Conservation (phyloP, 2,888 invertebrate genomes). For the Eupeodes luniger region DNA sequence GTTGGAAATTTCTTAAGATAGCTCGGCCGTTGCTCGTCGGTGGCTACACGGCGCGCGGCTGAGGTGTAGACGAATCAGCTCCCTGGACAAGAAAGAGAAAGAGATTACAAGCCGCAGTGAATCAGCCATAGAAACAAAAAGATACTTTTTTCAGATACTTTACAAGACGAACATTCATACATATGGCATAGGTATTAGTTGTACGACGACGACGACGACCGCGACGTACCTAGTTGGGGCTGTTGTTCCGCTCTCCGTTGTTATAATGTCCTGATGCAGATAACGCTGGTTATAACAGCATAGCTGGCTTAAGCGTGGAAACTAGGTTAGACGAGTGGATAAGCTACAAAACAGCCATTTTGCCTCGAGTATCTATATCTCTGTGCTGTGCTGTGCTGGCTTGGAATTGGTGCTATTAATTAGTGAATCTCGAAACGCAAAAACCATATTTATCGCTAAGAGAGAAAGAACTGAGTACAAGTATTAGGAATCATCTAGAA, state of each 20-base stretch:
- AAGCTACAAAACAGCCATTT: conserved; percentile 71
- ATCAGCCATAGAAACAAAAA: conserved; percentile 45
- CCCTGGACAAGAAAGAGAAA: conserved; percentile 53
- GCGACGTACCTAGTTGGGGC: conserved; percentile 4
- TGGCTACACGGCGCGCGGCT: background rate
- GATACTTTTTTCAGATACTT: conserved; percentile 46
- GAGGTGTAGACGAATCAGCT: conserved; percentile 13
- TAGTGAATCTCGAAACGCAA: conserved; percentile 60
- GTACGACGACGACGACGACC: too few species aligned
- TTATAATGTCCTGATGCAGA: conserved; percentile 62
- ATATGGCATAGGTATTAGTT: too few species aligned
- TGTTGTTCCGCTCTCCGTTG: conserved; percentile 35
- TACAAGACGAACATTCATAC: conserved; percentile 37
- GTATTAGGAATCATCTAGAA: background rate
- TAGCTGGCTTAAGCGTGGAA: conserved; percentile 65
- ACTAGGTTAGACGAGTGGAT: conserved; percentile 74
- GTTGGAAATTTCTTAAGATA: conserved; percentile 60
- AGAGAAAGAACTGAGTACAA: background rate
- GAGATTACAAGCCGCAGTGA: conserved; percentile 49
- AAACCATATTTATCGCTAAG: conserved; percentile 63
- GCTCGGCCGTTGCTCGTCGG: too few species aligned
- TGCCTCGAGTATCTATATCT: conserved; percentile 62
- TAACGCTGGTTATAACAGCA: conserved; percentile 39
- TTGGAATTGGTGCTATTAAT: conserved; percentile 70
- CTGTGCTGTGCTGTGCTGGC: conserved; percentile 7